Percentiles rank a stretch among this genome's conserved stretches.
Conservation (phyloP, 2,797 vertebrate genomes). For the Myotis daubentonii region DNA sequence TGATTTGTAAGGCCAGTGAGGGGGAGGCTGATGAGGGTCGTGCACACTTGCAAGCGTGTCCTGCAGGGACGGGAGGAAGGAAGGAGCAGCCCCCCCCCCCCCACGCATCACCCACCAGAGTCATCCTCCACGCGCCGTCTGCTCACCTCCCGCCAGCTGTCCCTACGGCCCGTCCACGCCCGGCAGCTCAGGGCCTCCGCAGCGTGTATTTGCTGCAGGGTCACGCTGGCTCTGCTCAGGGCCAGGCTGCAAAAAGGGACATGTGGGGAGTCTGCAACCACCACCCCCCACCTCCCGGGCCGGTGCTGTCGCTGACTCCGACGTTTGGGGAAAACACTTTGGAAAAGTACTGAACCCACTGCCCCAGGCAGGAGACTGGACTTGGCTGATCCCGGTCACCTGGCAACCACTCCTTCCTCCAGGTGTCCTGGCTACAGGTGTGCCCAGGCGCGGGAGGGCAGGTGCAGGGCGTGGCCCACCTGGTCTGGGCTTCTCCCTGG, state of each 20-base stretch:
- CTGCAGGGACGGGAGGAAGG: accelerated
- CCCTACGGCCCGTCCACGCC: not conserved
- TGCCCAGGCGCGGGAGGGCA: not conserved
- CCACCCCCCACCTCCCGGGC: not conserved
- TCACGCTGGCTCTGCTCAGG: accelerated
- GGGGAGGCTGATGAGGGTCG: not conserved
- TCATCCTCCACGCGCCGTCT: accelerated
- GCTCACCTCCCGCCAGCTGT: accelerated
- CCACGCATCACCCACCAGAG: accelerated
- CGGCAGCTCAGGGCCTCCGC: not conserved
- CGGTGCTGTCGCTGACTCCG: not conserved
- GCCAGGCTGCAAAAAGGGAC: not conserved
- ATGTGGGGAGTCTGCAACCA: accelerated
- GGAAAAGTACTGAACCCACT: constrained; percentile 48
- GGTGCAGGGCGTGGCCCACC: not conserved
- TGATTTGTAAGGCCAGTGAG: not conserved
- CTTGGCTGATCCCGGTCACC: not conserved
- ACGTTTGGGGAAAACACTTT: not conserved
- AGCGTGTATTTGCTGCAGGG: accelerated
- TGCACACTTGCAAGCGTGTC: accelerated
- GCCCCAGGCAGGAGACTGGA: not conserved
- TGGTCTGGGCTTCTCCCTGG: not conserved
- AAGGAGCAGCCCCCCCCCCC: no score
- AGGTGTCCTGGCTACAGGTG: not conserved
- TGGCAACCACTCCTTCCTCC: not conserved